These are phyloP conservation scores for Cataglyphis altisquamis DNA, from an alignment of 2,888 invertebrate genomes.

Conservation along the genomic window DNA sequence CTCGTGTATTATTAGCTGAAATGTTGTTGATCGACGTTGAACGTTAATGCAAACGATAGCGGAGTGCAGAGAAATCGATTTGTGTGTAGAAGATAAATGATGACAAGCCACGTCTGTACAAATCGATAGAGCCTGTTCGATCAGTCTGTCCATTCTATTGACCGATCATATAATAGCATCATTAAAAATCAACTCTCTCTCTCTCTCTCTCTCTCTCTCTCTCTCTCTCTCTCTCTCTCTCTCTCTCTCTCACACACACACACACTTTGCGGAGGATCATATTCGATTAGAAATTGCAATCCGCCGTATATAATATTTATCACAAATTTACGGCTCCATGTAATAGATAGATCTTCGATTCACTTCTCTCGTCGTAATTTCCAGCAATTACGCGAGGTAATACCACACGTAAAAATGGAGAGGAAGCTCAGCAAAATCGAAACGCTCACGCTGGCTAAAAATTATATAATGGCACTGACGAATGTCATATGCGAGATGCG, in stretches of 20 bases:
- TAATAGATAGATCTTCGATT: conserved; percentile 34
- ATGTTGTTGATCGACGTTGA: background rate
- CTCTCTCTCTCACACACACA: too few relatives aligned
- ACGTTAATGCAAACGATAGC: conserved; percentile 17
- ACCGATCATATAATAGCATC: background rate
- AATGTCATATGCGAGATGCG: conserved; percentile 93
- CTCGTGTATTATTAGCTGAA: conserved; percentile 4
- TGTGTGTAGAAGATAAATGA: conserved; percentile 15
- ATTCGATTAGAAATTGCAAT: conserved; percentile 34
- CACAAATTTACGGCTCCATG: conserved; percentile 1
- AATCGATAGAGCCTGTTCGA: background rate
- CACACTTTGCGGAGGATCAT: background rate
- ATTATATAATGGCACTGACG: conserved; percentile 94
- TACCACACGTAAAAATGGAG: conserved; percentile 93
- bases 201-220: too few relatives aligned
- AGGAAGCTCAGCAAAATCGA: conserved; percentile 93
- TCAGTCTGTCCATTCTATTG: conserved; percentile 3
- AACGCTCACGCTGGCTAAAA: conserved; percentile 93
- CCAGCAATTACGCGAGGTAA: conserved; percentile 92
- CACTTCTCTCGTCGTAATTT: conserved; percentile 72
- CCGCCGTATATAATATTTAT: conserved; percentile 21
- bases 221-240: conserved; percentile 7
- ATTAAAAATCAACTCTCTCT: conserved; percentile 33
- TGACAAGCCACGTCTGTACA: background rate
- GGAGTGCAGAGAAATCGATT: conserved; percentile 16